Conservation (phyloP, 2,888 invertebrate genomes). For the Monochamus alternatus region DNA sequence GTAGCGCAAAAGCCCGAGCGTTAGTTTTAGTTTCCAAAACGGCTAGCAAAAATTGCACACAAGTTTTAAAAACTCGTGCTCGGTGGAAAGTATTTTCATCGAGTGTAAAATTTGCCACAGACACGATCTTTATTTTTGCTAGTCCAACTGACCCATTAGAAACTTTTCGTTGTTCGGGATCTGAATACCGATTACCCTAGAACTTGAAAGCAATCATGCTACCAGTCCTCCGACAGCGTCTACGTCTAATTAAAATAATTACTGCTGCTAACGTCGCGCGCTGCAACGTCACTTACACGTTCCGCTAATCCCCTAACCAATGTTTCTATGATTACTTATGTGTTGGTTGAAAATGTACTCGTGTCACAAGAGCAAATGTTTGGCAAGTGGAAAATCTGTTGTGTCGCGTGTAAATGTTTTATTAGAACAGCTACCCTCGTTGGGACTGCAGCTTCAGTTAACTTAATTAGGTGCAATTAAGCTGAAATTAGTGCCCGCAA, state of each 20-base stretch:
- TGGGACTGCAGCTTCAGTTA: conserved; percentile 12
- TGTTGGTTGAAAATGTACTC: conserved; percentile 4
- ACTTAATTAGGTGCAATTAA: conserved; percentile 27
- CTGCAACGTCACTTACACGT: conserved; percentile 14
- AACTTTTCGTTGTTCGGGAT: background rate
- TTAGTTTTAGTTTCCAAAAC: no score
- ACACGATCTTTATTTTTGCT: background rate
- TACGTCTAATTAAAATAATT: conserved; percentile 20
- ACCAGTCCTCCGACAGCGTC: background rate
- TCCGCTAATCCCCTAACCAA: conserved; percentile 11
- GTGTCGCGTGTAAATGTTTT: conserved; percentile 23
- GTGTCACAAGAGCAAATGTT: conserved; percentile 10
- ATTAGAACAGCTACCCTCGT: conserved; percentile 11
- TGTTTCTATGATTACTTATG: conserved; percentile 27
- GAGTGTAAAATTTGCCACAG: background rate
- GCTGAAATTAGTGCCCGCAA: conserved; percentile 13
- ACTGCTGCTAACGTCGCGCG: conserved; percentile 7
- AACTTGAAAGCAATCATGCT: conserved; percentile 5
- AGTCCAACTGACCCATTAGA: background rate
- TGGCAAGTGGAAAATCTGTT: conserved; percentile 15
- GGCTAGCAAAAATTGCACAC: no score
- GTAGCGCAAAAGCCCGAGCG: no score
- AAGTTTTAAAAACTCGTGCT: background rate
- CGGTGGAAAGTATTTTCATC: background rate
- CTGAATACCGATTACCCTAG: background rate